Evolutionary conservation across 2,113 vertebrate species (phyloP).

Genomic region (Calonectris borealis): DNA sequence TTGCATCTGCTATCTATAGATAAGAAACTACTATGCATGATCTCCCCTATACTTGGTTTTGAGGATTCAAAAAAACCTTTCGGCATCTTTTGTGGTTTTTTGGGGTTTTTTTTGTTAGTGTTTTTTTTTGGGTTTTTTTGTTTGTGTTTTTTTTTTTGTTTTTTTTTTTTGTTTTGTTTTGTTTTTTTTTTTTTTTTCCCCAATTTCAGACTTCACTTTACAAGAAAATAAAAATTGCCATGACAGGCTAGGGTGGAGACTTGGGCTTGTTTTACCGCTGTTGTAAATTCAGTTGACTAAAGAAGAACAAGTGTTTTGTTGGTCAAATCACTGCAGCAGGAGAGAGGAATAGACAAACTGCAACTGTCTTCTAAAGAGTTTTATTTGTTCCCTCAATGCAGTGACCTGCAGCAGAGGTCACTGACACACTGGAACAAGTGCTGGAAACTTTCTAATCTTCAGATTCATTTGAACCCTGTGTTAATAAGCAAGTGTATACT

Average conservation of each 20-base stretch:
- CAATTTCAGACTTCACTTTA: constrained; percentile 70
- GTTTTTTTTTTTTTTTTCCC: too few relatives aligned
- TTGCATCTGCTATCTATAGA: neutral
- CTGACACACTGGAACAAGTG: neutral
- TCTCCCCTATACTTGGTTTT: neutral
- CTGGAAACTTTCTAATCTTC: neutral
- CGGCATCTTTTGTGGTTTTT: too few relatives aligned
- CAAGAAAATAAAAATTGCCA: constrained; percentile 76
- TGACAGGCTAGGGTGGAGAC: neutral
- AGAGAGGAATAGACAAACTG: neutral
- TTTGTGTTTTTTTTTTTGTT: neutral
- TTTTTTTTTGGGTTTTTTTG: too few relatives aligned
- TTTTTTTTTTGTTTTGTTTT: too few relatives aligned
- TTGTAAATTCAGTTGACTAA: neutral
- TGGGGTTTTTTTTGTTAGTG: too few relatives aligned
- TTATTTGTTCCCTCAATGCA: neutral
- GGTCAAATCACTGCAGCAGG: neutral
- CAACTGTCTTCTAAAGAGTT: neutral
- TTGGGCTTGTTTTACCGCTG: neutral
- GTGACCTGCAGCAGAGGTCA: neutral
- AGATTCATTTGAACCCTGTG: neutral
- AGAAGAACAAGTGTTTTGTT: neutral
- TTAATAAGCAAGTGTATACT: neutral
- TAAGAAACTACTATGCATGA: neutral
- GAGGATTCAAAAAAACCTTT: neutral